Evolutionary conservation across 2,888 invertebrate genomes (phyloP).

Genomic region (Portevinia maculata): DNA sequence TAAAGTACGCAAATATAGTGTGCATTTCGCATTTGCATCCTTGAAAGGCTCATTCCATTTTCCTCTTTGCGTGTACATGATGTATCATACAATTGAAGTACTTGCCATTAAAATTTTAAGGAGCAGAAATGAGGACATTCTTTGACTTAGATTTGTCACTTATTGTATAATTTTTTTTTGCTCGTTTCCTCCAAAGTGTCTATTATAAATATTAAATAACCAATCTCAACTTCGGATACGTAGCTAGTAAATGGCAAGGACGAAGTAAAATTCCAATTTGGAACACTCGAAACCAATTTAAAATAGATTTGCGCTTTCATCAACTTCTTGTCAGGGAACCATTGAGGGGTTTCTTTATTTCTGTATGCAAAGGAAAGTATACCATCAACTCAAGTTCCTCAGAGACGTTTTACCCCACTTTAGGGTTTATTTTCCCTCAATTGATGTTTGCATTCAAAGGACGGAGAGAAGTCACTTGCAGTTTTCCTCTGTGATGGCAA

Average conservation of each 20-base stretch:
- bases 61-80: slow-evolving; percentile 9
- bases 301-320: slow-evolving; percentile 43
- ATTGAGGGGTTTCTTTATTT: slow-evolving; percentile 6
- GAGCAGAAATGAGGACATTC: slow-evolving; percentile 50
- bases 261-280: slow-evolving; percentile 16
- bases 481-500: slow-evolving; percentile 13
- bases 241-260: slow-evolving; percentile 1
- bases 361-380: background rate
- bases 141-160: slow-evolving; percentile 24
- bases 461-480: slow-evolving; percentile 47
- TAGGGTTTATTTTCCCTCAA: slow-evolving; percentile 16
- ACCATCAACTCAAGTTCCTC: background rate
- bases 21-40: slow-evolving; percentile 62
- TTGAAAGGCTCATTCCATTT: slow-evolving; percentile 58
- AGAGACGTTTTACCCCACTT: slow-evolving; percentile 14
- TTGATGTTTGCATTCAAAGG: slow-evolving; percentile 46
- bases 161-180: slow-evolving; percentile 36
- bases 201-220: slow-evolving; percentile 44
- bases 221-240: slow-evolving; percentile 23
- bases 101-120: slow-evolving; percentile 66
- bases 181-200: slow-evolving; percentile 8
- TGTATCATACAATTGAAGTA: slow-evolving; percentile 39
- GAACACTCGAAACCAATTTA: slow-evolving; percentile 48
- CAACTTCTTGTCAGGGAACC: slow-evolving; percentile 19
- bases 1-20: slow-evolving; percentile 55